These are phyloP conservation scores for Spilarctia lutea DNA, from an alignment of 2,888 invertebrate species.

Conservation along the genomic window DNA sequence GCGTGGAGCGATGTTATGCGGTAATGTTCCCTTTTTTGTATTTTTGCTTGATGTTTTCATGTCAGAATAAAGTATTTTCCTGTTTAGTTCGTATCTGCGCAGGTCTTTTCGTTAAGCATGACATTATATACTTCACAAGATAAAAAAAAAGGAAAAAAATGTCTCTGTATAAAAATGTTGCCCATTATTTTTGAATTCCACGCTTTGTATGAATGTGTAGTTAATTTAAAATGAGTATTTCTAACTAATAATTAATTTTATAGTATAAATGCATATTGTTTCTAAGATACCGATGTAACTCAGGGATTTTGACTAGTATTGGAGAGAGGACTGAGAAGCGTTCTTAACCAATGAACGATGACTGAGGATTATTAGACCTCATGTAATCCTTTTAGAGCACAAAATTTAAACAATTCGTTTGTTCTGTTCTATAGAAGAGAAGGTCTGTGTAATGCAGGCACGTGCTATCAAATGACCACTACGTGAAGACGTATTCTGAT, in stretches of 20 bases:
- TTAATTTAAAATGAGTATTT: not conserved
- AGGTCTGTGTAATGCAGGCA: conserved; percentile 12
- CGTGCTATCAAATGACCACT: conserved; percentile 21
- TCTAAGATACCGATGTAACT: not conserved
- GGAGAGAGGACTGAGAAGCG: not conserved
- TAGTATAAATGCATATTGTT: not conserved
- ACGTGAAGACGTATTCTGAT: conserved; percentile 17
- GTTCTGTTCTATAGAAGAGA: conserved; percentile 8
- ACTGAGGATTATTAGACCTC: not conserved
- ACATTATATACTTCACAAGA: not conserved
- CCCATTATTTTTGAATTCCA: not conserved
- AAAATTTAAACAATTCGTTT: not conserved
- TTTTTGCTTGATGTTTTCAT: conserved; percentile 13
- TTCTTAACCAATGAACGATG: not conserved
- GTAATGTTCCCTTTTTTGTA: conserved; percentile 32
- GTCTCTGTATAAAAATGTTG: not conserved
- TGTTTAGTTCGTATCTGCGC: not conserved
- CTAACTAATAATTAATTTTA: no score
- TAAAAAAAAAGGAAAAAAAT: not conserved
- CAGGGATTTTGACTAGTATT: not conserved
- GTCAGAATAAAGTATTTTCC: not conserved
- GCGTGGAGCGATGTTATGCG: conserved; percentile 35
- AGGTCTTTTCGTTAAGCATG: not conserved
- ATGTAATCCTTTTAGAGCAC: not conserved
- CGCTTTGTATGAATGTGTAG: not conserved